phyloP scores from a whole-genome alignment of 1,140 invertebrate species.

The Plutomurus gul region DNA sequence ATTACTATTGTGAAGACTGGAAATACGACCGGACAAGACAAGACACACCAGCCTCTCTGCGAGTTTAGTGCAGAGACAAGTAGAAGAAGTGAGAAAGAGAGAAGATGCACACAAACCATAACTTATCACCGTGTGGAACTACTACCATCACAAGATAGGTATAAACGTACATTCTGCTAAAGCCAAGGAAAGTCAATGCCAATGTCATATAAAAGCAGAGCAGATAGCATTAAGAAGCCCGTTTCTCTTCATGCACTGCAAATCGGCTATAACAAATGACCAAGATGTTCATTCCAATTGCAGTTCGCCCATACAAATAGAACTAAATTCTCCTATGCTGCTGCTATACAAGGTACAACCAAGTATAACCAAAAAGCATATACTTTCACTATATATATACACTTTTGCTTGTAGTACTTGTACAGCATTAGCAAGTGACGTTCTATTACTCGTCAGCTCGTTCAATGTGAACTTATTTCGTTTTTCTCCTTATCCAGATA shows the following conservation, averaged over 20 bases:
- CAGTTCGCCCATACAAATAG: too few relatives aligned
- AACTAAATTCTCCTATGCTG: too few relatives aligned
- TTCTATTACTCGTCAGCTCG: background rate
- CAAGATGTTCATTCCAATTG: too few relatives aligned
- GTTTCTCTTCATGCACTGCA: too few relatives aligned
- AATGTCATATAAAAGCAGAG: conserved; percentile 12
- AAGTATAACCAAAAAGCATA: too few relatives aligned
- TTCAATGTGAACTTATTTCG: background rate
- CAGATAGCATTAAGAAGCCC: too few relatives aligned
- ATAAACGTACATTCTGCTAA: too few relatives aligned
- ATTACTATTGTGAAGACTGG: background rate
- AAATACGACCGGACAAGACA: background rate
- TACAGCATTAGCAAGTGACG: background rate
- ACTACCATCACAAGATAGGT: too few relatives aligned
- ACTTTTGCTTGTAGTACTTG: too few relatives aligned
- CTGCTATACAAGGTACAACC: too few relatives aligned
- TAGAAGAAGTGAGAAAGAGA: background rate
- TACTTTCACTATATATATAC: too few relatives aligned
- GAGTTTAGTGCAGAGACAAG: background rate
- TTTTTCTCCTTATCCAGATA: background rate
- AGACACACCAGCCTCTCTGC: background rate
- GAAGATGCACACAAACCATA: conserved; percentile 5
- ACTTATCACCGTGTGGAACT: conserved; percentile 1
- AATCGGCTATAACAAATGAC: too few relatives aligned
- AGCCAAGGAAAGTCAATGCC: conserved; percentile 19